A percentile compares a stretch with the other conserved stretches of the same genome.
Conservation (phyloP, 2,113 vertebrate genomes). For the Paradoxurus hermaphroditus region DNA sequence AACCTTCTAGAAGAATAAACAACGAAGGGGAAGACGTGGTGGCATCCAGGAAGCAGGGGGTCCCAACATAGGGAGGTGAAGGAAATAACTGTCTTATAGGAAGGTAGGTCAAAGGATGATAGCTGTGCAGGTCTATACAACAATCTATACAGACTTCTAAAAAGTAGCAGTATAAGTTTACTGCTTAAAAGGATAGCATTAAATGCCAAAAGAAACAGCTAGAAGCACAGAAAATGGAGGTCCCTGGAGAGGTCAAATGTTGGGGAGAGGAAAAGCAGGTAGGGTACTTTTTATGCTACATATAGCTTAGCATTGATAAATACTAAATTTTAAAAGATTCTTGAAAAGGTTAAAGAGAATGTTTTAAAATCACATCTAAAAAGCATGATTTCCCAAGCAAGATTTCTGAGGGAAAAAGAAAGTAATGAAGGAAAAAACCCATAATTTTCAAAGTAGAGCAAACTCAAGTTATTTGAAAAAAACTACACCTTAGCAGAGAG, state of each 20-base stretch:
- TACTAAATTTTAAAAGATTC: constrained; percentile 15
- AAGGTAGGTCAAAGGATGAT: background rate
- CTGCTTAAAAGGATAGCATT: background rate
- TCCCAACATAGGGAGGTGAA: background rate
- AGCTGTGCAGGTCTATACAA: background rate
- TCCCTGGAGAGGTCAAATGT: background rate
- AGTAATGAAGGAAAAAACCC: background rate
- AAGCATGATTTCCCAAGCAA: constrained; percentile 14
- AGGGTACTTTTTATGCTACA: background rate
- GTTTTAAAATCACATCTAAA: background rate
- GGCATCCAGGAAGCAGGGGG: background rate
- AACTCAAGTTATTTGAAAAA: constrained; percentile 32
- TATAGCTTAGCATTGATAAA: background rate
- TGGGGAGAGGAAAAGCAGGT: background rate
- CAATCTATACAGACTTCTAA: background rate
- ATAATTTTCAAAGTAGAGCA: background rate
- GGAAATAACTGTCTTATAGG: background rate
- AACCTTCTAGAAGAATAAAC: background rate
- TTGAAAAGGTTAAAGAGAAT: background rate
- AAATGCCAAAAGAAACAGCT: background rate
- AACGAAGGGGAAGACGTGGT: background rate
- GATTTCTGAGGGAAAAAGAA: background rate
- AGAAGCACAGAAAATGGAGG: background rate
- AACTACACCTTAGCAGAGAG: background rate
- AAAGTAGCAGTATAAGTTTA: background rate